phyloP scores from a whole-genome alignment of 2,113 vertebrate genomes.

The Mixornis gularis region DNA sequence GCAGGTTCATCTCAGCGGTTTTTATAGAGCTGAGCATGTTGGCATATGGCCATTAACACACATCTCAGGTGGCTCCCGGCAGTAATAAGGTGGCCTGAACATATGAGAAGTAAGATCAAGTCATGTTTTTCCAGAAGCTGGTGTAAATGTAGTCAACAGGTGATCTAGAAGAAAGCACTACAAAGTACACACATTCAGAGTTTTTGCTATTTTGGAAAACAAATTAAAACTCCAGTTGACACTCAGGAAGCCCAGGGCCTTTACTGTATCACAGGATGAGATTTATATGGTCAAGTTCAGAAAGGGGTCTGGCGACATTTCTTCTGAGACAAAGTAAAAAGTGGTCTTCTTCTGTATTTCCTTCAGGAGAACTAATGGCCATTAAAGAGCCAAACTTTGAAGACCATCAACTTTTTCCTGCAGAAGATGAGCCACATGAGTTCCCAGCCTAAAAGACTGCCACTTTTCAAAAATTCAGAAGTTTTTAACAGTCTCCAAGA shows the following conservation, averaged over 20 bases:
- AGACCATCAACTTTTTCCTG: background rate
- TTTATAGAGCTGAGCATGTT: background rate
- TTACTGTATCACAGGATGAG: background rate
- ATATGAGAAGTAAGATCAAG: background rate
- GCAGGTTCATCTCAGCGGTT: conserved; percentile 18
- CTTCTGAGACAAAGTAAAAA: background rate
- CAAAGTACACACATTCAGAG: background rate
- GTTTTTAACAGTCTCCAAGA: background rate
- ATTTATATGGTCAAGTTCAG: background rate
- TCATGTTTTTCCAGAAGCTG: background rate
- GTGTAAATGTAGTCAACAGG: background rate
- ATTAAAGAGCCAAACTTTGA: background rate
- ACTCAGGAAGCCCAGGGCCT: background rate
- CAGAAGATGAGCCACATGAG: background rate
- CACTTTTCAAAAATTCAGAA: background rate
- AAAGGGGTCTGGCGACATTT: background rate
- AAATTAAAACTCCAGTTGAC: background rate
- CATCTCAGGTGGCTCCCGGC: conserved; percentile 47
- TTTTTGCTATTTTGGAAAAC: background rate
- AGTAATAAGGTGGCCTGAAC: conserved; percentile 22
- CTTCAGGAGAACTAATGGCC: background rate
- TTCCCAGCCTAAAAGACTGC: background rate
- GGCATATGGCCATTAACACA: conserved; percentile 50
- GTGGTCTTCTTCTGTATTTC: background rate
- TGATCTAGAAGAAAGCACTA: background rate